phyloP scores from a whole-genome alignment of 2,797 vertebrate genomes.

The Knipowitschia caucasica region DNA sequence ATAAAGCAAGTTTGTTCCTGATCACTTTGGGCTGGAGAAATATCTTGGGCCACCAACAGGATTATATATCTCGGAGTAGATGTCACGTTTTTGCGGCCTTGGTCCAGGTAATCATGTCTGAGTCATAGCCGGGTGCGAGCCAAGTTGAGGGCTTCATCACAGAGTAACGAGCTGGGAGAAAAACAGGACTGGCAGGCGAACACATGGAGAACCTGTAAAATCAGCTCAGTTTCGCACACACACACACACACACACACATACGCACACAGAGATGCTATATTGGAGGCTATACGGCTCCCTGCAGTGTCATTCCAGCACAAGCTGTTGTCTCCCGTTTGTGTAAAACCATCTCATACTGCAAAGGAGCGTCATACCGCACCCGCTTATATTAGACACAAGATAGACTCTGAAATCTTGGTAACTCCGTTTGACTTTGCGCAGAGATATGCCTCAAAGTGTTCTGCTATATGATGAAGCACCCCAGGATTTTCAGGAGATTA shows the following conservation, averaged over 20 bases:
- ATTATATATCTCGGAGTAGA: not conserved
- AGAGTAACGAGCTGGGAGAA: conserved; percentile 65
- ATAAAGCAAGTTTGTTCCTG: not conserved
- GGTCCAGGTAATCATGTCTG: conserved; percentile 39
- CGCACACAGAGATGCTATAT: conserved; percentile 46
- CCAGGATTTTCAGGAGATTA: not conserved
- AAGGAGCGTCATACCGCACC: conserved; percentile 17
- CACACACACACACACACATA: conserved; percentile 34
- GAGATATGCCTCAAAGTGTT: not conserved
- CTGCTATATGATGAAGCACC: not conserved
- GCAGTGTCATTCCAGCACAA: conserved; percentile 54
- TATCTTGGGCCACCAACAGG: not conserved
- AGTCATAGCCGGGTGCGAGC: conserved; percentile 43
- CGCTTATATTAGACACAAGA: conserved; percentile 8
- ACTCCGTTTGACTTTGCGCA: conserved; percentile 1
- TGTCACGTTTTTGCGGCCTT: conserved; percentile 24
- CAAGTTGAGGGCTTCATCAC: conserved; percentile 60
- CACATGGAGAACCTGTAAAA: conserved; percentile 69
- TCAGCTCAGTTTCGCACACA: conserved; percentile 34
- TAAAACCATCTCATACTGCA: conserved; percentile 43
- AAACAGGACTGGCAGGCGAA: conserved; percentile 60
- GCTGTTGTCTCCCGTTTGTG: conserved; percentile 59
- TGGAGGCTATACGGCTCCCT: conserved; percentile 59
- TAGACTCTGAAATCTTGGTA: conserved; percentile 3
- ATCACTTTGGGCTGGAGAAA: not conserved